Evolutionary conservation across 2,113 vertebrate genomes (phyloP), one percentile per base, ranked within the genome.

Genomic region (Saguinus imperator): DNA sequence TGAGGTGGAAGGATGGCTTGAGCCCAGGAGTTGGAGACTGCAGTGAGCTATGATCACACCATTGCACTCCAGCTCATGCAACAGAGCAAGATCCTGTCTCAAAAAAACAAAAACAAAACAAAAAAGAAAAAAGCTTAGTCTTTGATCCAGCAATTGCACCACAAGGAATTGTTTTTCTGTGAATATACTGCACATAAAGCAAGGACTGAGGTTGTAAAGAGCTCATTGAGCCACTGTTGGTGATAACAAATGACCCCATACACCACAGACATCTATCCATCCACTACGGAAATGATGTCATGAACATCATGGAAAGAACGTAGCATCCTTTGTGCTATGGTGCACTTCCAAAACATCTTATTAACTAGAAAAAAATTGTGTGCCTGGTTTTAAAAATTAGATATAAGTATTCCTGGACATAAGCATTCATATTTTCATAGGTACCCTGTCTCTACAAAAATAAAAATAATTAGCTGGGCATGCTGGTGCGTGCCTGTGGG

Each of bases 221-320:
- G 23, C 72, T 68, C 70, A 32, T 0, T 2, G 13, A 55, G 57
- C 37, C 1, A 3, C 23, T 7, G 10, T n/a, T 10, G 21, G 11
- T 25, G 6, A 35, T 32, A 50, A 12, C 37, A 3, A 55, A 23
- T 37, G 75, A 43, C 3, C 0, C 37, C 17, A 57, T 1, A 72
- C 17, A 48, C 8, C 82, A 32, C 9, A 21, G 23, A 45, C 11
- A 52, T 10, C 57, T 37, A 2, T 32, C 23, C 14, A 8, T 1
- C 8, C 2, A 7, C 35, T 7, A 4, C 2, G 21, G 32, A 57
- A 61, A n/a, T 16, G 17, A 4, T 8, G 3, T 8, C 1, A 20
- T 6, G 13, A 50, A 14, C 48, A 2, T 3, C 79, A 10, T 3
- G n/a, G 25, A 20, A 43, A 64, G 40, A 35, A 64, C 1, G 4